Evolutionary conservation across 2,888 invertebrate genomes (phyloP), one percentile per base, ranked within the genome.

Genomic region (Andrena praecox): DNA sequence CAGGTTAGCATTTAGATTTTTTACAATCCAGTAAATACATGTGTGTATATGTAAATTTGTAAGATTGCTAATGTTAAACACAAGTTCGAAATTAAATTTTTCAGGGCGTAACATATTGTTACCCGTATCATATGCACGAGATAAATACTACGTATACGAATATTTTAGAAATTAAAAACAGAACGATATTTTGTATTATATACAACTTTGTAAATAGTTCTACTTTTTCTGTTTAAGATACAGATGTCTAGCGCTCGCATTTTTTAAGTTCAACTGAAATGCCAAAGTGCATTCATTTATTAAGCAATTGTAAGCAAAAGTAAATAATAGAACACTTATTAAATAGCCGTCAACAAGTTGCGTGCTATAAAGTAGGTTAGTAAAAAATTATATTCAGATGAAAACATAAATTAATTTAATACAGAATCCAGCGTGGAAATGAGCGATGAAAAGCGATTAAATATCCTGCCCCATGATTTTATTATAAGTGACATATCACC

Each of bases 1-100:
- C n/a, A 80, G 80, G 79, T 80, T 80, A 80, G 80, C 42, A 42
- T 16, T 42, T 78, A 27, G 48, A 71, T 16, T 0, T 12, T 66
- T 66, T 20, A 16, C 64, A 50, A 56, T 63, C 42, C 67, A 24
- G 2, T 31, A 27, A 8, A n/a, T 20, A 20, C 8, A 31, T 31
- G 50, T 52, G 16, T 24, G 24, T 12, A 16, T 7, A 71, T 16
- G 12, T 4, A 70, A 29, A 31, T 12, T 10, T 16, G 20, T 29
- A 24, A 12, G 33, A 20, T 16, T 62, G 7, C 7, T 8, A 42
- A 35, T 59, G 0, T 24, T 35, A 5, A 62, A 10, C 29, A 62
- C 16, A 7, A 1, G 33, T 20, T 48, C 5, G 10, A 48, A 42
- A 48, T 27, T 48, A 42, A 29, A 16, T 27, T 27, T 7, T 64